phyloP scores from a whole-genome alignment of 2,797 vertebrate species.

The Lerista edwardsae region DNA sequence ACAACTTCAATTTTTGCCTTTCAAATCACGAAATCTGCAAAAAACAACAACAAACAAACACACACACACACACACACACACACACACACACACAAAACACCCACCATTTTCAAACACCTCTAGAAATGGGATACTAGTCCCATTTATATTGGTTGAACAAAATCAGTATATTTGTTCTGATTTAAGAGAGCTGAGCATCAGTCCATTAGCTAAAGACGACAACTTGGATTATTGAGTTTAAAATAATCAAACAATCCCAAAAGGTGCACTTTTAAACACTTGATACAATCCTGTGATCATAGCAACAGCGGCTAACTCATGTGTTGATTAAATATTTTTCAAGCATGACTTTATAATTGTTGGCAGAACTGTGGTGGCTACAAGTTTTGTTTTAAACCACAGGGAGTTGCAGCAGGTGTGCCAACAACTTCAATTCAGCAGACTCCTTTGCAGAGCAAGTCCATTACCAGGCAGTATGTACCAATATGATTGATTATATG shows the following conservation, averaged over 20 bases:
- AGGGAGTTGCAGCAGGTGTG: neutral
- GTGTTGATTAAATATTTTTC: neutral
- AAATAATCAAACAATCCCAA: neutral
- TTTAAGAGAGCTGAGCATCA: neutral
- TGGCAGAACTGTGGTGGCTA: neutral
- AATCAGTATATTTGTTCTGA: neutral
- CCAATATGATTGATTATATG: neutral
- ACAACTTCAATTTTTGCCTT: too few relatives aligned
- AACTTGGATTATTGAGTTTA: neutral
- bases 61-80: too few relatives aligned
- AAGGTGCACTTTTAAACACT: neutral
- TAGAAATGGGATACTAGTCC: neutral
- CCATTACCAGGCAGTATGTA: neutral
- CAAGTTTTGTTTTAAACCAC: neutral
- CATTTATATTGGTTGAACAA: neutral
- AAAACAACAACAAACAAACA: too few relatives aligned
- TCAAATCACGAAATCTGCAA: too few relatives aligned
- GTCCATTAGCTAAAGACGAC: neutral
- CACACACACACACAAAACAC: too few relatives aligned
- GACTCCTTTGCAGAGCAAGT: fast-evolving
- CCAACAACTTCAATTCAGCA: neutral
- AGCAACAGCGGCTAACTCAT: too few relatives aligned
- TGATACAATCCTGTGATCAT: neutral
- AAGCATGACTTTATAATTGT: neutral
- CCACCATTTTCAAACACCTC: too few relatives aligned